These are phyloP conservation scores for Phania funesta DNA, from an alignment of 2,888 invertebrate genomes.

Conservation along the genomic window DNA sequence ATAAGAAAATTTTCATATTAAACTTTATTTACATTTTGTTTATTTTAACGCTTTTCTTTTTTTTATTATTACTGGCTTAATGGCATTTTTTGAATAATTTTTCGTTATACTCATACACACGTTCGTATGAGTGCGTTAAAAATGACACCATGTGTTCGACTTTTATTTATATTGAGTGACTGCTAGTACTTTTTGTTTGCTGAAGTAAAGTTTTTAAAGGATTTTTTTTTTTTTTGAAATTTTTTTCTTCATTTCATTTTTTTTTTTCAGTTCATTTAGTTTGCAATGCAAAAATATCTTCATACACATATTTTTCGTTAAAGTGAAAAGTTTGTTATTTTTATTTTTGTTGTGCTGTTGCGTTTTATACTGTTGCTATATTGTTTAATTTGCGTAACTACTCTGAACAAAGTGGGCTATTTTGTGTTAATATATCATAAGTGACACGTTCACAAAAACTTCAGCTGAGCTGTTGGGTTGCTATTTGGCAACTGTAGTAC, in stretches of 20 bases:
- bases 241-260: slow-evolving; percentile 42
- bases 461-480: too few species aligned
- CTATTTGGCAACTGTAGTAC: too few species aligned
- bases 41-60: neutral
- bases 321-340: slow-evolving; percentile 63
- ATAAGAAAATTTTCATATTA: slow-evolving; percentile 27
- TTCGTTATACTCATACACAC: neutral
- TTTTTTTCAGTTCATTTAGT: slow-evolving; percentile 67
- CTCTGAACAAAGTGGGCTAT: neutral
- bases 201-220: slow-evolving; percentile 48
- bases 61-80: slow-evolving; percentile 14
- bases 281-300: slow-evolving; percentile 45
- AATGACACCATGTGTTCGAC: slow-evolving; percentile 62
- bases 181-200: slow-evolving; percentile 32
- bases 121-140: slow-evolving; percentile 26
- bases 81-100: slow-evolving; percentile 13
- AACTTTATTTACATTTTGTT: slow-evolving; percentile 16
- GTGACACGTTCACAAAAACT: neutral
- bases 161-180: slow-evolving; percentile 49
- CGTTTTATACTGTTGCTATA: slow-evolving; percentile 3
- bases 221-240: slow-evolving; percentile 19
- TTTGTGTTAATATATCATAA: neutral
- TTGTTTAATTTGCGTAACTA: slow-evolving; percentile 20
- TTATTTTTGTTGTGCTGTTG: slow-evolving; percentile 35
- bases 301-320: slow-evolving; percentile 47